Evolutionary conservation across 2,113 vertebrate species (phyloP), one percentile per base, ranked within the genome.

Genomic region (Forbesichthys agassizii): DNA sequence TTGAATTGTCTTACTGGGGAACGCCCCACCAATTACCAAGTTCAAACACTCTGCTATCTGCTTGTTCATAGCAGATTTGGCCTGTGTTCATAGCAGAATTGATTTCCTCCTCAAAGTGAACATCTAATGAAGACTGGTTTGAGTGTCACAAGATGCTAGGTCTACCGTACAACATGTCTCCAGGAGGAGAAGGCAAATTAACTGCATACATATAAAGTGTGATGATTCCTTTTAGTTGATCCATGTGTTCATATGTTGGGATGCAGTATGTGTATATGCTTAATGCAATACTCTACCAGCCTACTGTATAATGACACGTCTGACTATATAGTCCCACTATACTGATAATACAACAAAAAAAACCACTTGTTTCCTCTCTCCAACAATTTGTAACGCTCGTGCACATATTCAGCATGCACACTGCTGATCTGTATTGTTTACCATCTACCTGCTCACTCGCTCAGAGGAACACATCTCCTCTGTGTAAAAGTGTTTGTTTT

Each of bases 21-120:
- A 75, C 80, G 83, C 74, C 84, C 81, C 89, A 86, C 69, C 86
- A 91, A 91, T 91, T 90, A 91, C 81, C 70, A n/a, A 78, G 84
- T 88, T 91, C 88, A 88, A 90, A 91, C 85, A 67, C 73, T 13
- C 75, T 78, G 78, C 79, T 81, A 88, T 89, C 77, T 69, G 71
- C 78, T 64, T 27, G 75, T 58, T 71, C 75, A 62, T 33, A 20
- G 71, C 82, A 88, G 86, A 90, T 88, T 88, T 68, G 77, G 77
- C 74, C 52, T 3, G 5, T 62, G 76, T 85, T 80, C 82, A 71
- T 75, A 71, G 62, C 73, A 62, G 62, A 66, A 68, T 60, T 49
- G 48, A 33, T 64, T 53, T 57, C 61, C 73, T 36, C 14, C 42
- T 27, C 9, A 85, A 81, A 64, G 75, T 5, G 4, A 65, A 72